These are phyloP conservation scores for Myodes glareolus DNA, from an alignment of 2,113 vertebrate species.

Conservation along the genomic window DNA sequence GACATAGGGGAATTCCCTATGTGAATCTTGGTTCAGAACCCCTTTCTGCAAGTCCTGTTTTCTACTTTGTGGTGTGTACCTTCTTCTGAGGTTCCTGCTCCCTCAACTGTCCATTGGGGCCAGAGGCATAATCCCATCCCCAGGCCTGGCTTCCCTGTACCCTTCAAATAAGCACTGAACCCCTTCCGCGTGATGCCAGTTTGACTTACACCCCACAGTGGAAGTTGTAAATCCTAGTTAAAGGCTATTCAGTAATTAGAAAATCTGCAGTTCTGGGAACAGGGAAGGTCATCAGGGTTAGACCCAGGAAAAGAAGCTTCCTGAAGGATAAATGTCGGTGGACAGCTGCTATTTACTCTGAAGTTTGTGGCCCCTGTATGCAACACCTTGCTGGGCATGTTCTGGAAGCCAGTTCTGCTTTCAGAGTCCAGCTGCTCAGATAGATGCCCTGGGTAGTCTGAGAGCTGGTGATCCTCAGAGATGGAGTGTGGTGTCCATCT, in stretches of 20 bases:
- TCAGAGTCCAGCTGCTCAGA: constrained; percentile 37
- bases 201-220: fast-evolving
- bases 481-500: background rate
- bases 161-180: background rate
- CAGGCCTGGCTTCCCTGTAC: background rate
- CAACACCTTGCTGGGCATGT: background rate
- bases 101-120: background rate
- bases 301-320: background rate
- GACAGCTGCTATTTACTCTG: background rate
- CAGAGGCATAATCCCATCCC: background rate
- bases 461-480: background rate
- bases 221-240: background rate
- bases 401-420: background rate
- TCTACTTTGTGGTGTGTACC: background rate
- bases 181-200: no score
- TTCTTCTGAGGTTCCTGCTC: background rate
- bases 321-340: background rate
- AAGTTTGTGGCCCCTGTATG: background rate
- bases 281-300: background rate
- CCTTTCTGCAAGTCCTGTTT: background rate
- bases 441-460: background rate
- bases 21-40: background rate
- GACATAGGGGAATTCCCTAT: no score
- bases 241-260: background rate
- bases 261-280: background rate